Conservation (phyloP, 2,888 invertebrate species). For the Prostheceraeus crozeri region DNA sequence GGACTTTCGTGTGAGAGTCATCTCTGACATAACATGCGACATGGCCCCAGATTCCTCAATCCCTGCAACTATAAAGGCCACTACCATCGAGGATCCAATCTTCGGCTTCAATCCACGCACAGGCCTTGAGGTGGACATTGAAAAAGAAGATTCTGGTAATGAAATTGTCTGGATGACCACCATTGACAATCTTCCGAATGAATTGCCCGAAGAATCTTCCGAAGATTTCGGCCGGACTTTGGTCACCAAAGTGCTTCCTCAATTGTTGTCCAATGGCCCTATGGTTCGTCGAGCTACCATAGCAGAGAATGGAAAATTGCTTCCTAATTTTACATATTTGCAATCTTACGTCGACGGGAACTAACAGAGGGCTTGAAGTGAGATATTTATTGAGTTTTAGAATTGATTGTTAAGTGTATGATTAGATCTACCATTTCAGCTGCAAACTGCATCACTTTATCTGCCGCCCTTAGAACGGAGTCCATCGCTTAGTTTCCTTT, state of each 20-base stretch:
- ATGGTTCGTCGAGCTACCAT: neutral
- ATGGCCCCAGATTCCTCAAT: neutral
- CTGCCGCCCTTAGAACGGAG: too few species aligned
- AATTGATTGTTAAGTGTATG: too few species aligned
- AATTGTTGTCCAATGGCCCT: neutral
- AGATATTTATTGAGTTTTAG: too few species aligned
- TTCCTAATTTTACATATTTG: neutral
- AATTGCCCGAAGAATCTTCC: constrained; percentile 3
- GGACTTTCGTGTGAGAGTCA: neutral
- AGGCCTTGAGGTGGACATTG: neutral
- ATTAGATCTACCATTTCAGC: too few species aligned
- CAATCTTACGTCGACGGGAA: too few species aligned
- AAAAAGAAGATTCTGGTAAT: neutral
- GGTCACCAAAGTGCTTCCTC: neutral
- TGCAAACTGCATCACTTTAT: too few species aligned
- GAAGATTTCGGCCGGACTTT: neutral
- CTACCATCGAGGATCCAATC: neutral
- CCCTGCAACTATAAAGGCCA: neutral
- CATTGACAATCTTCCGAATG: neutral
- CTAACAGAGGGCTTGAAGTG: too few species aligned
- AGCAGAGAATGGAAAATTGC: neutral
- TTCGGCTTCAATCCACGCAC: neutral
- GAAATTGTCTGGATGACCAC: neutral
- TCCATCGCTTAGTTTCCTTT: too few species aligned
- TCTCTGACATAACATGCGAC: constrained; percentile 7